Evolutionary conservation across 2,888 invertebrate genomes (phyloP), one percentile per base, ranked within the genome.

Genomic region (Boloria selene): DNA sequence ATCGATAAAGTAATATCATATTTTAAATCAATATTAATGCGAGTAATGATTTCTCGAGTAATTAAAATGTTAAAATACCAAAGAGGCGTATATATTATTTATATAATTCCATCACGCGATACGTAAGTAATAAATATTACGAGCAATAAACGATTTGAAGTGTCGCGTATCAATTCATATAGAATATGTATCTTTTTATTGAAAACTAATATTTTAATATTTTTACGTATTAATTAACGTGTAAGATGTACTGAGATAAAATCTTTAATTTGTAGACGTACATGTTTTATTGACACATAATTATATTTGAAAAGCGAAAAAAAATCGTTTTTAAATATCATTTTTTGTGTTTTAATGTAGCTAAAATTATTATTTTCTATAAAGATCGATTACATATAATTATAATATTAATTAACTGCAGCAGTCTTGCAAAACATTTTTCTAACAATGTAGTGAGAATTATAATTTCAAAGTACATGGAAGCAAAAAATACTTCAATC

Each of bases 401-500:
- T 10, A 10, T 38, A 22, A 22, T 38, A 10, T 38, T 2, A 38
- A 3, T 22, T 13, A 4, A 5, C 5, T n/a, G 44, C 22, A 45
- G n/a, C 44, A 14, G 6, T 26, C n/a, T 14, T 50, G 47, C 13
- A 45, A 26, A 44, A 38, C 7, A 38, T 38, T 38, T 38, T 38
- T 10, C 31, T 38, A 38, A 38, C 42, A 17, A 61, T n/a, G 59
- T 42, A 10, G 14, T 52, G 18, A 49, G 44, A 60, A 52, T 56
- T 47, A 52, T 60, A 68, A 65, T 55, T 58, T 38, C 59, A 58
- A 56, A 14, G 47, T 26, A 49, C 58, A 61, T 52, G 64, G 10
- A 62, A 62, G 67, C 67, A 70, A 68, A 65, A 54, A 53, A 49
- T 64, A 61, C 59, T 45, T 45, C 22, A 45, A 56, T 45, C 61